Conservation (phyloP, 23 tunicate genomes). For the Halocynthia roretzi region DNA sequence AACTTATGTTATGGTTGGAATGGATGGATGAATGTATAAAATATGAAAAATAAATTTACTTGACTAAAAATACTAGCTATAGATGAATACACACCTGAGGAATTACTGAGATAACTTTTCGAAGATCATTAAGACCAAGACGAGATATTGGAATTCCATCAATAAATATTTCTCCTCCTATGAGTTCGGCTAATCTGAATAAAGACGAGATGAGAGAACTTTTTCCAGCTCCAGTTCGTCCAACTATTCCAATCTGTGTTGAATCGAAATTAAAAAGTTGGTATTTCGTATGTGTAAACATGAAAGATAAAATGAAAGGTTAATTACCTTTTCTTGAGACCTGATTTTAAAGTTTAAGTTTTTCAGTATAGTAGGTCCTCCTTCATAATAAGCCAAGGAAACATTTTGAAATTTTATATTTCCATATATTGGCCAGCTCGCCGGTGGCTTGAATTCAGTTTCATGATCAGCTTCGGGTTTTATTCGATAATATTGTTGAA, state of each 20-base stretch:
- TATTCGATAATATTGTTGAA: constrained; percentile 58
- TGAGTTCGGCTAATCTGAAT: constrained; percentile 44
- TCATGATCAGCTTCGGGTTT: constrained; percentile 41
- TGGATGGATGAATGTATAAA: too few species aligned
- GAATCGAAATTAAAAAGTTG: constrained; percentile 25
- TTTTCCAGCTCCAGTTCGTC: constrained; percentile 79
- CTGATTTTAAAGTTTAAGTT: constrained; percentile 27
- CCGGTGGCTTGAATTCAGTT: constrained; percentile 20
- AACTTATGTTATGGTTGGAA: neutral
- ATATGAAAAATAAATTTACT: too few species aligned
- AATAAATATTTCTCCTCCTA: constrained; percentile 35
- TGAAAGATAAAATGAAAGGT: too few species aligned
- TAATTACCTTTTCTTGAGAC: constrained; percentile 50
- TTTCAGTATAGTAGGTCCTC: constrained; percentile 64
- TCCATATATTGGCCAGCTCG: constrained; percentile 62
- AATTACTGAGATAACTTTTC: constrained; percentile 44
- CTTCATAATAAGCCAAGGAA: constrained; percentile 61
- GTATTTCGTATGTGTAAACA: too few species aligned
- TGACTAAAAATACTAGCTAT: too few species aligned
- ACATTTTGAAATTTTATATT: constrained; percentile 32
- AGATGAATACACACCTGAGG: too few species aligned
- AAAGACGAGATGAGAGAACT: constrained; percentile 60
- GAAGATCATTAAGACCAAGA: constrained; percentile 37
- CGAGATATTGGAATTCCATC: constrained; percentile 42
- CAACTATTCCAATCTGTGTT: constrained; percentile 66